Base-by-base conservation (phyloP, 2,888 invertebrate species). In the Deilephila porcellus region DNA sequence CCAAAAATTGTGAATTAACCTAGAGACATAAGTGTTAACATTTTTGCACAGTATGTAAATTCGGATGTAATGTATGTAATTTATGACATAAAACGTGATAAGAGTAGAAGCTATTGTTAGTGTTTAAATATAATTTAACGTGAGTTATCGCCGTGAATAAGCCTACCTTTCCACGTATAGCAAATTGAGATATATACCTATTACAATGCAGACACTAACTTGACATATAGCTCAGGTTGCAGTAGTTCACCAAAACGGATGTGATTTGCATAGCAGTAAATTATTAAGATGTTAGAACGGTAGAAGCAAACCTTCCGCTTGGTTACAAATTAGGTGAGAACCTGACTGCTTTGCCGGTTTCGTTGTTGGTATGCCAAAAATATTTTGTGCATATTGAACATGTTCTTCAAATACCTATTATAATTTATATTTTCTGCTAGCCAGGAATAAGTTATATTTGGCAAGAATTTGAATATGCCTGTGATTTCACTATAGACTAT, bases 251-350 rank as follows among this genome's bases (percentile, higher is more conserved):
- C 78, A 79, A 83, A 80, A 82, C 88, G 89, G 89, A 89, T 86
- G 80, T 83, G 81, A 89, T 89, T 90, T 88, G 88, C 89, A 90
- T 89, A 82, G 83, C 83, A 83, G 84, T 90, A 89, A 86, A 88
- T 90, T 87, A 89, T 83, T 83, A 85, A 88, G 87, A 87, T 88
- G 88, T 84, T 87, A 84, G 82, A 85, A 87, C 83, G 84, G 83
- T 67, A 67, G 83, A 81, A 81, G 83, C 81, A 80, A 82, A 82
- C 81, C 86, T 87, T 87, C 85, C 86, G 85, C 78, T 81, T 84
- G 85, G 83, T 85, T 86, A 88, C 85, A 85, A 86, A 89, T 89
- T 87, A 89, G 85, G 88, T 87, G 88, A 82, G 85, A 86, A 85
- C 81, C 80, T 80, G 81, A 82, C 79, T 82, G 80, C 76, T 73